phyloP scores from a whole-genome alignment of 64 coral and sea anemone genomes.

The Platygyra sinensis region DNA sequence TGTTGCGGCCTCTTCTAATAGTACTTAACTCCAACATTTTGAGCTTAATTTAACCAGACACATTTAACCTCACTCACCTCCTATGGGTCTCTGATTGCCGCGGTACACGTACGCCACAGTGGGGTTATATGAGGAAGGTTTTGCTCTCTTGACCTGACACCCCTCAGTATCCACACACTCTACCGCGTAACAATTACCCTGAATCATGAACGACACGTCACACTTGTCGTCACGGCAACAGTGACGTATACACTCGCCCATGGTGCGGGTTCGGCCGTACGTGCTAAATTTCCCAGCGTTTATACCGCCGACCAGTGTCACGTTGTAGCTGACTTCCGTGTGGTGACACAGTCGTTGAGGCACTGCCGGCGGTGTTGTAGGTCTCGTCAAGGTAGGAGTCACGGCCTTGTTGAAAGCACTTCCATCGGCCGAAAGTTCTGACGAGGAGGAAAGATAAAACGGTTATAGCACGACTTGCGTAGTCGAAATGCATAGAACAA shows the following conservation, averaged over 20 bases:
- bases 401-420: background rate
- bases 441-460: background rate
- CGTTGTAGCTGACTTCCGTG: slow-evolving; percentile 80
- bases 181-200: slow-evolving; percentile 87
- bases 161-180: slow-evolving; percentile 61
- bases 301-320: slow-evolving; percentile 83
- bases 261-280: slow-evolving; percentile 65
- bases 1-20: too few species aligned
- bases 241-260: slow-evolving; percentile 85
- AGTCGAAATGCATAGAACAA: too few species aligned
- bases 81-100: slow-evolving; percentile 68
- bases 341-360: slow-evolving; percentile 65
- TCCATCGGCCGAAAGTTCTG: slow-evolving; percentile 12
- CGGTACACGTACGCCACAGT: slow-evolving; percentile 87
- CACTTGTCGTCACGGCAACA: slow-evolving; percentile 92
- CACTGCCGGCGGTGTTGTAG: background rate
- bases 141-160: slow-evolving; percentile 88
- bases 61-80: slow-evolving; percentile 28
- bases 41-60: too few species aligned
- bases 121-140: slow-evolving; percentile 78
- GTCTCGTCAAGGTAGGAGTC: background rate
- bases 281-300: slow-evolving; percentile 93
- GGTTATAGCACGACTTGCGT: too few species aligned
- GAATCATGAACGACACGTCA: slow-evolving; percentile 91
- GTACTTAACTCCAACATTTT: too few species aligned